Conservation (phyloP, 2,797 vertebrate genomes). For the Sebastes nivosus region DNA sequence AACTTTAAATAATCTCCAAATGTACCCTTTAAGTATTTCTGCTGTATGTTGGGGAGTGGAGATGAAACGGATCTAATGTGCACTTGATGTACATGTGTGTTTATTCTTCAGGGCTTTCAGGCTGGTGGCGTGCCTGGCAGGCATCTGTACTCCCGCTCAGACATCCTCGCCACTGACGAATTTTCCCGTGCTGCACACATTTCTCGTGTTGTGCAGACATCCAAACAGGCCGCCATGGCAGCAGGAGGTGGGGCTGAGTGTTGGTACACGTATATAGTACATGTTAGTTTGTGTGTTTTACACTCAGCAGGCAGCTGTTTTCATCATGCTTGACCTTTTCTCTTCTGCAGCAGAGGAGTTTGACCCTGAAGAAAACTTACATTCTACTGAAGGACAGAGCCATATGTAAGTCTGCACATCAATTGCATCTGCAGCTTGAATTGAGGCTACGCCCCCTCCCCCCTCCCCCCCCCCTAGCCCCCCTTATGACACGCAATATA, state of each 20-base stretch:
- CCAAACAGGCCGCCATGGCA: constrained; percentile 73
- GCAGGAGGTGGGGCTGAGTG: constrained; percentile 78
- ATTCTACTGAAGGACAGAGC: constrained; percentile 78
- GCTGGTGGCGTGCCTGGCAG: constrained; percentile 57
- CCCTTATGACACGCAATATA: not conserved
- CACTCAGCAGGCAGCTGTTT: not conserved
- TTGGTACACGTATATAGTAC: not conserved
- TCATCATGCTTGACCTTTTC: not conserved
- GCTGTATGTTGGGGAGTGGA: not conserved
- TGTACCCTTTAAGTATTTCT: not conserved
- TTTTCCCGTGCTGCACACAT: constrained; percentile 72
- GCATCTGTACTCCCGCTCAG: constrained; percentile 84
- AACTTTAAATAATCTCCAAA: not conserved
- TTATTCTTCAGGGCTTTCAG: constrained; percentile 70
- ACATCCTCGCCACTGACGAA: constrained; percentile 82
- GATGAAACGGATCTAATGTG: not conserved
- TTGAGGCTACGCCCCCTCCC: not conserved
- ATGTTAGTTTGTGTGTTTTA: constrained; percentile 8
- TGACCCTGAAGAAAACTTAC: constrained; percentile 76
- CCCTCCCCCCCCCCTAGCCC: too few species aligned
- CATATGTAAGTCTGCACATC: constrained; percentile 77
- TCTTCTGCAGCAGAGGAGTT: constrained; percentile 72
- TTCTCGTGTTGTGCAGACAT: constrained; percentile 75
- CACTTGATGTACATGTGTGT: constrained; percentile 7
- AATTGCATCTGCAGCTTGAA: not conserved